Percentiles rank a stretch among this genome's conserved stretches.
These are phyloP conservation scores for Hylaeus volcanicus DNA, from an alignment of 1,140 invertebrate species.

Conservation along the genomic window DNA sequence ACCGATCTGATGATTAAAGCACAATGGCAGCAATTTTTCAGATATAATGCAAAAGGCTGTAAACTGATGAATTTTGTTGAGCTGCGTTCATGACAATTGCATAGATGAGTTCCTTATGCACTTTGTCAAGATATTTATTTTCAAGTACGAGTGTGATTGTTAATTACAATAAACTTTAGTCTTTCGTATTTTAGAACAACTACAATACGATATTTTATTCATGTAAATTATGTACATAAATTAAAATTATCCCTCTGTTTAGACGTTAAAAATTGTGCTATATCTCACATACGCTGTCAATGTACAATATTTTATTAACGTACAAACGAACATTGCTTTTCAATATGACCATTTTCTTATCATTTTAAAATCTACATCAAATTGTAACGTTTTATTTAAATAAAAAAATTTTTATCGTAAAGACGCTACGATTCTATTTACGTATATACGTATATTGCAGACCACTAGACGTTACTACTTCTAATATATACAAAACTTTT, in stretches of 20 bases:
- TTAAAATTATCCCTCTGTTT: conserved; percentile 43
- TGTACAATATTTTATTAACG: conserved; percentile 42
- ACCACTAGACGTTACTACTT: conserved; percentile 24
- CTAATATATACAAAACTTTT: conserved; percentile 58
- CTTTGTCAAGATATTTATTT: conserved; percentile 28
- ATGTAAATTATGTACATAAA: conserved; percentile 55
- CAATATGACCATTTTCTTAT: conserved; percentile 25
- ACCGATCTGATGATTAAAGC: conserved; percentile 53
- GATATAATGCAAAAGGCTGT: conserved; percentile 49
- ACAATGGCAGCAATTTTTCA: conserved; percentile 51
- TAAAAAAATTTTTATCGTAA: conserved; percentile 37
- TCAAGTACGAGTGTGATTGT: conserved; percentile 21
- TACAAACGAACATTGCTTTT: conserved; percentile 38
- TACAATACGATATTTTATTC: conserved; percentile 44
- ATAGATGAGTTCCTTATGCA: conserved; percentile 15
- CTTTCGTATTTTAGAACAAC: conserved; percentile 29
- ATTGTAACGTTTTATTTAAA: conserved; percentile 41
- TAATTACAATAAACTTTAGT: conserved; percentile 28
- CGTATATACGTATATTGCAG: conserved; percentile 22
- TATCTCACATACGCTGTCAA: conserved; percentile 42
- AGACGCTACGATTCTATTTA: conserved; percentile 17
- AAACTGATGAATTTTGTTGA: conserved; percentile 53
- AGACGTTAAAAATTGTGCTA: conserved; percentile 45
- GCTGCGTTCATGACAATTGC: conserved; percentile 60
- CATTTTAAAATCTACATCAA: conserved; percentile 38